Evolutionary conservation across 2,888 invertebrate genomes (phyloP).

Genomic region (Dryococelus australis): DNA sequence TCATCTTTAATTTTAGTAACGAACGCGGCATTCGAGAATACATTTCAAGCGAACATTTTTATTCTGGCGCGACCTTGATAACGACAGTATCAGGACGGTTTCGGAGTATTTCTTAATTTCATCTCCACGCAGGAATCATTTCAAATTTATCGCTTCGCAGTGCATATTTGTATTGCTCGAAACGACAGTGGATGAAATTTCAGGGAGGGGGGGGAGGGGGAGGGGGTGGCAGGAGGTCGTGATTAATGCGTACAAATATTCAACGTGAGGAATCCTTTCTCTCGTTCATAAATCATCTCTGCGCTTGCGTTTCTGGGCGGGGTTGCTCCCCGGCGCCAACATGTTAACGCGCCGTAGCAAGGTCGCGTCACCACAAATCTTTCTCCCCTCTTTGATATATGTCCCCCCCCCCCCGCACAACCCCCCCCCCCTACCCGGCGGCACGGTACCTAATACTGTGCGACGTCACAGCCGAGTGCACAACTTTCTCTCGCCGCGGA

Average conservation of each 20-base stretch:
- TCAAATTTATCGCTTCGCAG: neutral
- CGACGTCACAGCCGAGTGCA: neutral
- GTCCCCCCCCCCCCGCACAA: neutral
- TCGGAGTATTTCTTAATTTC: neutral
- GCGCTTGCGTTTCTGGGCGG: neutral
- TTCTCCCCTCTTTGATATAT: neutral
- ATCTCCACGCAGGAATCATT: neutral
- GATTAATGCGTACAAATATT: slow-evolving; percentile 3
- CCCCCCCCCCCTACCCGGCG: no score
- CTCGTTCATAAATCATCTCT: neutral
- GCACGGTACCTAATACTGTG: neutral
- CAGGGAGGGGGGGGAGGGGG: no score
- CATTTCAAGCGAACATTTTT: neutral
- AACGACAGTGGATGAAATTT: neutral
- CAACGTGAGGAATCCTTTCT: neutral
- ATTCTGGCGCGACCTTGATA: neutral
- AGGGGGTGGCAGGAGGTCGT: neutral
- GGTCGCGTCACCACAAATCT: slow-evolving; percentile 6
- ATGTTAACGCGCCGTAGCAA: neutral
- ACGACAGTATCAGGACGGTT: neutral
- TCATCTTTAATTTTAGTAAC: no score
- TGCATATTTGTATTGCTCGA: neutral
- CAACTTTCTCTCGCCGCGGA: neutral
- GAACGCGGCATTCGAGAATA: no score
- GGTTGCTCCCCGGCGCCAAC: neutral